Conservation (phyloP, 1,140 invertebrate species). For the Drosophila paulistorum region DNA sequence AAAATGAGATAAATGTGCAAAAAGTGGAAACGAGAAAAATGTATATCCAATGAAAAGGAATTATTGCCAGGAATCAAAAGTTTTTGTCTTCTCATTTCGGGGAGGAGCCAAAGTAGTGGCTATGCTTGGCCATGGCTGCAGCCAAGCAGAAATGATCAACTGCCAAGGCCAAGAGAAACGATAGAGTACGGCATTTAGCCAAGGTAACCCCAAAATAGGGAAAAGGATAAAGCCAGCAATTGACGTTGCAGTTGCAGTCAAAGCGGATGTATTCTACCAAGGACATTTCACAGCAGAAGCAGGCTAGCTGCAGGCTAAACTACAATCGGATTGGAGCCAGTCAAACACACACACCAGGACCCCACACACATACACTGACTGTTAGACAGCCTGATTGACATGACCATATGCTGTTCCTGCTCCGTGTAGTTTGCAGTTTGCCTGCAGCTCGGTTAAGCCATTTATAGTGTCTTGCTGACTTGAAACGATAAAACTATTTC, state of each 20-base stretch:
- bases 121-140: conserved; percentile 16
- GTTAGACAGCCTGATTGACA: conserved; percentile 11
- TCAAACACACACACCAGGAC: neutral
- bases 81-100: conserved; percentile 1
- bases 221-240: conserved; percentile 20
- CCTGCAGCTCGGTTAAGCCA: conserved; percentile 20
- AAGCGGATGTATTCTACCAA: conserved; percentile 36
- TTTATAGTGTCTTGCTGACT: conserved; percentile 21
- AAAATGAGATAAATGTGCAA: conserved; percentile 1
- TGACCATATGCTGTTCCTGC: neutral
- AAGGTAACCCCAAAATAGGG: conserved; percentile 40
- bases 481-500: conserved; percentile 29
- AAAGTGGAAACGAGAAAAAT: neutral
- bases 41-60: conserved; percentile 2
- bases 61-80: conserved; percentile 6
- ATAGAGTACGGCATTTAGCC: neutral
- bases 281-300: conserved; percentile 30
- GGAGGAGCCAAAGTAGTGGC: neutral
- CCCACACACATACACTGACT: neutral
- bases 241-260: conserved; percentile 39
- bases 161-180: conserved; percentile 14
- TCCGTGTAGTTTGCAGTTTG: neutral
- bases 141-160: conserved; percentile 25
- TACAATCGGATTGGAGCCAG: conserved; percentile 36
- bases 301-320: conserved; percentile 11